Conservation (phyloP, 1,140 invertebrate genomes). For the Ctenoplectra terminalis region DNA sequence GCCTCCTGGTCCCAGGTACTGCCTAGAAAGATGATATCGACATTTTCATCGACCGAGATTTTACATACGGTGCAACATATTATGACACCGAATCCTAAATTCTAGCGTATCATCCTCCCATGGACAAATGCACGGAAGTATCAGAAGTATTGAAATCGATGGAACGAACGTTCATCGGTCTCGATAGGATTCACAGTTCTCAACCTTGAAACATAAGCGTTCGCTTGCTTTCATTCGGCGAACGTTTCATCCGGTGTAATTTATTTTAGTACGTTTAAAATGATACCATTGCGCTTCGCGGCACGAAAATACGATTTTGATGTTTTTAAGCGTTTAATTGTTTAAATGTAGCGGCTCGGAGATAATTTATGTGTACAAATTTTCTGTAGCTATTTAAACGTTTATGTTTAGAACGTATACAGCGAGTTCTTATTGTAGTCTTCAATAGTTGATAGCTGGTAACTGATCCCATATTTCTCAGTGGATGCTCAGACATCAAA, state of each 20-base stretch:
- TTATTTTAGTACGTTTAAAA: background rate
- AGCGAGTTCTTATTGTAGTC: background rate
- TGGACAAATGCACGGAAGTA: background rate
- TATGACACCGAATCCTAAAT: background rate
- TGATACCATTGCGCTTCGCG: background rate
- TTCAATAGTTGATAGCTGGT: background rate
- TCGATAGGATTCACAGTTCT: background rate
- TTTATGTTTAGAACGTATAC: no score
- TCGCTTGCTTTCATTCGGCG: background rate
- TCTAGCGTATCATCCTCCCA: no score
- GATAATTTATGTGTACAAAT: no score
- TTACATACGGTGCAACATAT: conserved; percentile 13
- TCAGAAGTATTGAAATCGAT: background rate
- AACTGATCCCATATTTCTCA: background rate
- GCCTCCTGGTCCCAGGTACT: conserved; percentile 75
- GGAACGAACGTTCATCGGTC: background rate
- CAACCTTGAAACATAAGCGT: background rate
- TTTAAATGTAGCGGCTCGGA: background rate
- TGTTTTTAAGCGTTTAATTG: background rate
- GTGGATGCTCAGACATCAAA: background rate
- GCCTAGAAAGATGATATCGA: conserved; percentile 76
- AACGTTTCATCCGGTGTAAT: background rate
- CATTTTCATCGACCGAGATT: conserved; percentile 72
- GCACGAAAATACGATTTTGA: background rate
- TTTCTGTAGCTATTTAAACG: no score